Percentiles rank a stretch among this genome's conserved stretches.
These are phyloP conservation scores for Hirtodrosophila histrioides DNA, from an alignment of 2,888 invertebrate species.

Conservation along the genomic window DNA sequence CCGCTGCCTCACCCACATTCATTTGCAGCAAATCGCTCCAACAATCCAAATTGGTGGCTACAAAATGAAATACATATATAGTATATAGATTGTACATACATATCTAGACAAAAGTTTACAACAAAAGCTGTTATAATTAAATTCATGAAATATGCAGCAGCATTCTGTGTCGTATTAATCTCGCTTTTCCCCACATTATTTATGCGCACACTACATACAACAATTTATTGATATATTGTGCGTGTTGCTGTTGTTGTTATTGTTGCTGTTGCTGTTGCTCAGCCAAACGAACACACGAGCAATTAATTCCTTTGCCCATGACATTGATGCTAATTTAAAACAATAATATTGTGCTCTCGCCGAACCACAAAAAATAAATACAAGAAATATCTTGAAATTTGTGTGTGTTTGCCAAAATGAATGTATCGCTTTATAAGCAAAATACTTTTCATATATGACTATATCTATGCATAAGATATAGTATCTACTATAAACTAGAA, in stretches of 20 bases:
- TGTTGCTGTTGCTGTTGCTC: constrained; percentile 11
- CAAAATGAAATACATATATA: constrained; percentile 1
- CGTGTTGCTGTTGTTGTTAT: too few species aligned
- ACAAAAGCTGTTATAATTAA: constrained; percentile 4
- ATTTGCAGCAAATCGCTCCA: constrained; percentile 83
- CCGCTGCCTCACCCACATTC: constrained; percentile 67
- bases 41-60: constrained; percentile 83
- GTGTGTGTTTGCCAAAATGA: constrained; percentile 30
- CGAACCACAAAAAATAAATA: not conserved
- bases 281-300: constrained; percentile 39
- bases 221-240: constrained; percentile 25
- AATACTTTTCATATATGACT: too few species aligned
- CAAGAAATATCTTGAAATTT: not conserved
- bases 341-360: constrained; percentile 57
- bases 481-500: too few species aligned
- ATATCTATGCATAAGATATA: too few species aligned
- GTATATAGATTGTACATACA: not conserved
- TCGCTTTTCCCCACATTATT: constrained; percentile 25
- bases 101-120: constrained; percentile 4
- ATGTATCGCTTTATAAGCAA: constrained; percentile 4
- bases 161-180: constrained; percentile 6
- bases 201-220: constrained; percentile 1
- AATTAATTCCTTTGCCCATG: constrained; percentile 72
- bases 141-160: constrained; percentile 27
- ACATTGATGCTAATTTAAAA: constrained; percentile 77